Evolutionary conservation across 2,797 vertebrate species (phyloP).

Genomic region (Phrynocephalus forsythii): DNA sequence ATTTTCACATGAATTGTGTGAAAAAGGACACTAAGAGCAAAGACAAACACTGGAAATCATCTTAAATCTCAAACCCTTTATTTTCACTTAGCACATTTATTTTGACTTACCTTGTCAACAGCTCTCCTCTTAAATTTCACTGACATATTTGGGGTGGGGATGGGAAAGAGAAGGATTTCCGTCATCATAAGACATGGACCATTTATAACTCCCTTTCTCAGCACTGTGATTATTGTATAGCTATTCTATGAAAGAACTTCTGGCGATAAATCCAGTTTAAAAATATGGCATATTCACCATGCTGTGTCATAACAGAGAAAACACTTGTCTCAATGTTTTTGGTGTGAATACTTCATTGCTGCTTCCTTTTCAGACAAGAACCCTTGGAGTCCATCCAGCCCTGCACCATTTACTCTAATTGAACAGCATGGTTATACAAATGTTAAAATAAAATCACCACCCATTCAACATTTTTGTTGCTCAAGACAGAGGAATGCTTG

Average conservation of each 20-base stretch:
- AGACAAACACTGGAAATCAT: not conserved
- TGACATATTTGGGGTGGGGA: not conserved
- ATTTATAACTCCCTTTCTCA: not conserved
- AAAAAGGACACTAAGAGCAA: not conserved
- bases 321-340: constrained; percentile 25
- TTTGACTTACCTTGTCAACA: constrained; percentile 12
- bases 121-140: constrained; percentile 11
- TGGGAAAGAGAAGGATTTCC: not conserved
- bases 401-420: not conserved
- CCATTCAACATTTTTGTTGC: constrained; percentile 41
- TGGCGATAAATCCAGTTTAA: constrained; percentile 9
- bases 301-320: constrained; percentile 12
- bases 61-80: not conserved
- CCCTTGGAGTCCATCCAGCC: constrained; percentile 22
- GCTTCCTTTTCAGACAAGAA: constrained; percentile 30
- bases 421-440: constrained; percentile 11
- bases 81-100: not conserved
- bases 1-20: no score
- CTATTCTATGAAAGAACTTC: constrained; percentile 24
- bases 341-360: constrained; percentile 23
- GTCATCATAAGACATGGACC: not conserved
- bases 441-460: not conserved
- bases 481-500: constrained; percentile 24
- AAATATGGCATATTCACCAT: constrained; percentile 9
- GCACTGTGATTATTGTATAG: not conserved